phyloP scores from a whole-genome alignment of 1,140 invertebrate genomes.

The Plodia interpunctella region DNA sequence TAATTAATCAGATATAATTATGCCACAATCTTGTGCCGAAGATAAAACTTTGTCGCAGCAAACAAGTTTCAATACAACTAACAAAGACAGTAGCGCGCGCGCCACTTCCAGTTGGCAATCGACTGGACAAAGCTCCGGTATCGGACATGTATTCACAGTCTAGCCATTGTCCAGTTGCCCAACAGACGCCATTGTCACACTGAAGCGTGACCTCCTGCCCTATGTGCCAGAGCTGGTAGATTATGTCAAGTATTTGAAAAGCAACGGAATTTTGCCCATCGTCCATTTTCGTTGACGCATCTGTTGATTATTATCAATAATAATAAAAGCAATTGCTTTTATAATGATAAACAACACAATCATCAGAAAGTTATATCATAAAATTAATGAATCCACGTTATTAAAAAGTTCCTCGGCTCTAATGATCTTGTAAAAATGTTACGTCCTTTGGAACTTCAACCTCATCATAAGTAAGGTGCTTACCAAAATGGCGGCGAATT shows the following conservation, averaged over 20 bases:
- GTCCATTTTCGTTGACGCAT: too few species aligned
- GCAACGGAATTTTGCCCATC: neutral
- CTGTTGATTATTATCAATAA: too few species aligned
- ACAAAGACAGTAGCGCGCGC: neutral
- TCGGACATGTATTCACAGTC: constrained; percentile 1
- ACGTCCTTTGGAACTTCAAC: constrained; percentile 5
- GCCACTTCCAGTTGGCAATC: neutral
- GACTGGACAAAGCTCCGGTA: neutral
- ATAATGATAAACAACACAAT: too few species aligned
- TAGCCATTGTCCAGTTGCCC: neutral
- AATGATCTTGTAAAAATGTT: constrained; percentile 4
- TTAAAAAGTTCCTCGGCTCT: neutral
- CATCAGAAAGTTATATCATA: neutral
- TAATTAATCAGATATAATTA: too few species aligned
- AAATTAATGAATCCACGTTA: neutral
- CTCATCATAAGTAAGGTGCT: constrained; percentile 19
- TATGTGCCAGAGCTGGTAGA: neutral
- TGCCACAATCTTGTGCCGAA: neutral
- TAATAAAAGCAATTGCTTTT: too few species aligned
- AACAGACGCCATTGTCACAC: neutral
- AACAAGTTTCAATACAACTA: constrained; percentile 4
- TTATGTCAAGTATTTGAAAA: neutral
- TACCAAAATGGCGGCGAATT: constrained; percentile 40
- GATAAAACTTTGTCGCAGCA: neutral
- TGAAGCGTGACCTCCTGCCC: constrained; percentile 1